These are phyloP conservation scores for Adelognathus sp. DNA, from an alignment of 2,888 invertebrate genomes.

Conservation along the genomic window DNA sequence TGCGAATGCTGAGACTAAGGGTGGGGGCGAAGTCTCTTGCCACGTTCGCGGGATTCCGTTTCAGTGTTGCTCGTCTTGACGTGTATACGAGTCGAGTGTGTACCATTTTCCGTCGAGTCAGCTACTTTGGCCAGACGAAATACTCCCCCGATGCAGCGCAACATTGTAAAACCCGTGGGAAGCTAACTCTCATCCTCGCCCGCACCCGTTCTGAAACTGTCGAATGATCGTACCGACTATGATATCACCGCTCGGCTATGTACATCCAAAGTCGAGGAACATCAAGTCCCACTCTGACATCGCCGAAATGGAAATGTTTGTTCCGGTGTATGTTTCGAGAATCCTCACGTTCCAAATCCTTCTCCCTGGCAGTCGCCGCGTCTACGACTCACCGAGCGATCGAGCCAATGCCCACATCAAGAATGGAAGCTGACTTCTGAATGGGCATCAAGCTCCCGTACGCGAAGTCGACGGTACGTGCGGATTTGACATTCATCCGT, in stretches of 20 bases:
- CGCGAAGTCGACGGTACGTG: neutral
- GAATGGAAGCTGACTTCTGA: neutral
- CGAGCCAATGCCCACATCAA: neutral
- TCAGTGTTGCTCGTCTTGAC: neutral
- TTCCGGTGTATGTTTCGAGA: slow-evolving; percentile 8
- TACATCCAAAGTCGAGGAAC: slow-evolving; percentile 63
- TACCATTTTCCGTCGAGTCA: slow-evolving; percentile 1
- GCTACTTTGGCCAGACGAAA: slow-evolving; percentile 35
- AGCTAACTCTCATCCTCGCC: slow-evolving; percentile 55
- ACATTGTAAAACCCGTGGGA: slow-evolving; percentile 68
- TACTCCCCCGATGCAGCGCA: neutral
- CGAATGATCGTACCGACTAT: slow-evolving; percentile 60
- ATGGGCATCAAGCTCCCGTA: slow-evolving; percentile 20
- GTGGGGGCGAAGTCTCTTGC: neutral
- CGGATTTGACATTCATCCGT: slow-evolving; percentile 30
- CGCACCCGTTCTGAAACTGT: slow-evolving; percentile 10
- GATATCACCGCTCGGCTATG: slow-evolving; percentile 63
- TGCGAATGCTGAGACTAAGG: neutral
- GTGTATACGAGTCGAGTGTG: neutral
- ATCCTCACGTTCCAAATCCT: neutral
- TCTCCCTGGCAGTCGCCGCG: neutral
- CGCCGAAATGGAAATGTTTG: slow-evolving; percentile 40
- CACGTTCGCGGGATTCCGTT: slow-evolving; percentile 11
- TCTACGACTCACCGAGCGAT: neutral
- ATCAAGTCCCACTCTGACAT: slow-evolving; percentile 57